A percentile compares a stretch with the other conserved stretches of the same genome.
phyloP scores from a whole-genome alignment of 2,797 vertebrate species.

The Heteromormyrus szaboi region DNA sequence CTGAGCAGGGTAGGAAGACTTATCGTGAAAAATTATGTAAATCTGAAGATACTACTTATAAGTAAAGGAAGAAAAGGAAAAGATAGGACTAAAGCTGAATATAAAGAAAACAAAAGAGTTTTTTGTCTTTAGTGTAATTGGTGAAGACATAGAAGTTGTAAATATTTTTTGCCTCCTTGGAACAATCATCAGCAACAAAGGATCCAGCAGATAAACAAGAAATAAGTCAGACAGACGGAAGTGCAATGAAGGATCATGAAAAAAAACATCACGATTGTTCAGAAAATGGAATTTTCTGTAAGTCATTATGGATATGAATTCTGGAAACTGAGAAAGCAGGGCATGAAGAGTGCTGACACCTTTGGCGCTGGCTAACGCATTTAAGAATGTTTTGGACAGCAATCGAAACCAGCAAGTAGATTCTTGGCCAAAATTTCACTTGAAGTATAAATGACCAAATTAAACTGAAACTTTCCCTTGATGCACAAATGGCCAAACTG shows the following conservation, averaged over 20 bases:
- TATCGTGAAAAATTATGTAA: neutral
- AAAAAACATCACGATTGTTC: neutral
- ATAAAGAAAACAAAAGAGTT: neutral
- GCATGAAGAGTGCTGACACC: neutral
- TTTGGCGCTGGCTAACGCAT: neutral
- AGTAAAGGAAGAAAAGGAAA: neutral
- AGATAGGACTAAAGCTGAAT: neutral
- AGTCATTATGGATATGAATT: neutral
- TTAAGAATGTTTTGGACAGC: neutral
- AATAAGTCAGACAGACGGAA: neutral
- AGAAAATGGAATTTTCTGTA: no score
- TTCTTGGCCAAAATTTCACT: neutral
- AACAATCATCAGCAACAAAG: neutral
- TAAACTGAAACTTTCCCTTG: neutral
- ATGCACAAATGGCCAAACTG: neutral
- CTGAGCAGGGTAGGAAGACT: neutral
- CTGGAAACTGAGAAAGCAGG: neutral
- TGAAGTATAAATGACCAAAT: neutral
- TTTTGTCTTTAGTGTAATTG: neutral
- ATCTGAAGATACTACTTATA: neutral
- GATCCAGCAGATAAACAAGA: neutral
- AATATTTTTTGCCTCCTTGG: neutral
- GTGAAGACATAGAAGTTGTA: neutral
- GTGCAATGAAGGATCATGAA: neutral
- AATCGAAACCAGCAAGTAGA: neutral